A percentile compares a stretch with the other conserved stretches of the same genome.
phyloP scores from a whole-genome alignment of 2,888 invertebrate species.

The Odontomyia ornata region DNA sequence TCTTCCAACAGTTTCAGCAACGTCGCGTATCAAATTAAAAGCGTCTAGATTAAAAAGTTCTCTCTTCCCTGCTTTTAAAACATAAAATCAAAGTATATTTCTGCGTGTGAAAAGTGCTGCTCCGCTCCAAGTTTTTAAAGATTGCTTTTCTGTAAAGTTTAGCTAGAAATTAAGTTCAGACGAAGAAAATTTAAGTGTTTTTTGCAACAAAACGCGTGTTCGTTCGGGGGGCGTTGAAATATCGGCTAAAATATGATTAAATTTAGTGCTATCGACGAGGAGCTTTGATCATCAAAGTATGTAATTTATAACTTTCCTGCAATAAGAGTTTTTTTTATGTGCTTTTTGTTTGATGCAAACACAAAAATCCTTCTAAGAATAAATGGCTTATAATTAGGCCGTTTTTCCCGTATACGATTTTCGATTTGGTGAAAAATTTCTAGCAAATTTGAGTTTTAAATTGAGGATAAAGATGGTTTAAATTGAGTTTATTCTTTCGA shows the following conservation, averaged over 20 bases:
- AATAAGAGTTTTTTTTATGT: neutral
- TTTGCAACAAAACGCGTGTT: constrained; percentile 10
- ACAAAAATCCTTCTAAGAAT: too few relatives aligned
- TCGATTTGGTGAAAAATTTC: neutral
- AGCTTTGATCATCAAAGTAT: constrained; percentile 43
- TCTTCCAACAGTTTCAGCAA: constrained; percentile 50
- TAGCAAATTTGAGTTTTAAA: neutral
- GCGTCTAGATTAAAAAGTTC: constrained; percentile 50
- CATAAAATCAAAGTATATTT: constrained; percentile 17
- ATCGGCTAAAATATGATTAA: constrained; percentile 33
- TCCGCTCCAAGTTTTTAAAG: neutral
- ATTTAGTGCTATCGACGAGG: constrained; percentile 36
- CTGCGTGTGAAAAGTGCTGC: constrained; percentile 20
- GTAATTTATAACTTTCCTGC: constrained; percentile 18
- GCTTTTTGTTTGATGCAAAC: neutral
- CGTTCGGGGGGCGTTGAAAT: constrained; percentile 13
- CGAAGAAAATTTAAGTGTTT: constrained; percentile 33
- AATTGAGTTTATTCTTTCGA: neutral
- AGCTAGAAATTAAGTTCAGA: neutral
- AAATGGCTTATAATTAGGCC: neutral
- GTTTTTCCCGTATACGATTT: neutral
- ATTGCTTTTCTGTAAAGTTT: constrained; percentile 34
- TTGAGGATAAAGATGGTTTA: neutral
- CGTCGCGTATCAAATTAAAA: constrained; percentile 57
- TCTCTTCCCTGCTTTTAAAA: constrained; percentile 14